Percentiles rank a stretch among this genome's conserved stretches.
Conservation (phyloP, 2,888 invertebrate genomes). For the Spicauda simplicius region DNA sequence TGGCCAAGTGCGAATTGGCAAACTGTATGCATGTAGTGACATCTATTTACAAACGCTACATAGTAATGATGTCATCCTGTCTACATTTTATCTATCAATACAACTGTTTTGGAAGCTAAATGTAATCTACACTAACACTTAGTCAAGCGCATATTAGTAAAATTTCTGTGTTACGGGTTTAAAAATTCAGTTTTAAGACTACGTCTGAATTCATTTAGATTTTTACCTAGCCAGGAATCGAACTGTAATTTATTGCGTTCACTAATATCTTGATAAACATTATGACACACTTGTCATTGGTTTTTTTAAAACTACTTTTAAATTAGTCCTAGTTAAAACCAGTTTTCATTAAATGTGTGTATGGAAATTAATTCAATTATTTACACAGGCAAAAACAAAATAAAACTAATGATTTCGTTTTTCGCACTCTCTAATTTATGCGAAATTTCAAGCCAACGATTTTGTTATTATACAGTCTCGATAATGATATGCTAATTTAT, state of each 20-base stretch:
- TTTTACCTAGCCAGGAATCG: too few species aligned
- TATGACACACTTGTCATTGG: too few species aligned
- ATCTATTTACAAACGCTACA: background rate
- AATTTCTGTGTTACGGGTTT: too few species aligned
- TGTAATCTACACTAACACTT: too few species aligned
- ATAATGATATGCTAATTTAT: slow-evolving; percentile 1
- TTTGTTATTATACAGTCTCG: background rate
- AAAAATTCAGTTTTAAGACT: too few species aligned
- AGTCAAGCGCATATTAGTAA: too few species aligned
- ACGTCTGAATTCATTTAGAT: too few species aligned
- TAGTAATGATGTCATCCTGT: background rate
- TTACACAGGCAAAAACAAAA: background rate
- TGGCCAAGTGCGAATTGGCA: too few species aligned
- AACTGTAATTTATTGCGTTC: too few species aligned
- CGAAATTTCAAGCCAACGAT: background rate
- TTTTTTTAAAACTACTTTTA: background rate
- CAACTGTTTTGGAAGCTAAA: background rate
- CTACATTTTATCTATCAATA: background rate
- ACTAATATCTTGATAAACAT: too few species aligned
- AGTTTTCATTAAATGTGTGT: background rate
- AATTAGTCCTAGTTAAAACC: background rate
- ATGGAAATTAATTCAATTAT: background rate
- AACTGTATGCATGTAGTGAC: too few species aligned
- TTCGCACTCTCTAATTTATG: slow-evolving; percentile 5
- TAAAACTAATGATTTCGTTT: background rate